Percentiles rank a stretch among this genome's conserved stretches.
Conservation (phyloP, 2,888 invertebrate genomes). For the Pristionchus mayeri region DNA sequence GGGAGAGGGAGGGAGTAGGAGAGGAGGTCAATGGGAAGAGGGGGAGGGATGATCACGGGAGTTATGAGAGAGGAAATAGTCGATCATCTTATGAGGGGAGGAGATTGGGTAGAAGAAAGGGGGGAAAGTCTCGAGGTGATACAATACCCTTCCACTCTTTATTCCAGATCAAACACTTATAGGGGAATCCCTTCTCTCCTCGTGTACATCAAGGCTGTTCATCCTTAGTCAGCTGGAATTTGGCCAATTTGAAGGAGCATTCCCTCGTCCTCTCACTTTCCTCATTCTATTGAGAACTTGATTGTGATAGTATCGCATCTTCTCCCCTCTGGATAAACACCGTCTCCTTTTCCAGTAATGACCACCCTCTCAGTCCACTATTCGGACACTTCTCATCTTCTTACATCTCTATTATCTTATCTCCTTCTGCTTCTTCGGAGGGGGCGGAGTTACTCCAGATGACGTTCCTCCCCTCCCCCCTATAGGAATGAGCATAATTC, state of each 20-base stretch:
- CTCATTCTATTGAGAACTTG: neutral
- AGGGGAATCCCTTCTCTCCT: neutral
- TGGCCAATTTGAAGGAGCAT: neutral
- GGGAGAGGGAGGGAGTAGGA: neutral
- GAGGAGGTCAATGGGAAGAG: slow-evolving; percentile 4
- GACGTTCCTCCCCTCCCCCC: neutral
- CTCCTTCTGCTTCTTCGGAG: neutral
- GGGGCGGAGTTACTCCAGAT: slow-evolving; percentile 12
- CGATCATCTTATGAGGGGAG: neutral
- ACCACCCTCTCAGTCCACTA: neutral
- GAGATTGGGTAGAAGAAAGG: slow-evolving; percentile 19
- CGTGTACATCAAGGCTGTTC: neutral
- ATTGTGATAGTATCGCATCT: neutral
- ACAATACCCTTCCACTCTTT: slow-evolving; percentile 25
- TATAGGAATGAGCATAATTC: slow-evolving; percentile 21
- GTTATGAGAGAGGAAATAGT: neutral
- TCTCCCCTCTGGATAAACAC: neutral
- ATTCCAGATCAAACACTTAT: slow-evolving; percentile 18
- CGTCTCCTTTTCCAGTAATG: neutral
- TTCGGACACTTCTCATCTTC: slow-evolving; percentile 1
- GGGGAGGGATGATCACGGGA: neutral
- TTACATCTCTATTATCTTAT: slow-evolving; percentile 10
- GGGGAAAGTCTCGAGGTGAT: slow-evolving; percentile 10
- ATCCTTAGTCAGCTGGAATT: neutral
- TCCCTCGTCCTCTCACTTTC: neutral